Evolutionary conservation across 2,888 invertebrate genomes (phyloP).

Genomic region (Nudaria mundana): DNA sequence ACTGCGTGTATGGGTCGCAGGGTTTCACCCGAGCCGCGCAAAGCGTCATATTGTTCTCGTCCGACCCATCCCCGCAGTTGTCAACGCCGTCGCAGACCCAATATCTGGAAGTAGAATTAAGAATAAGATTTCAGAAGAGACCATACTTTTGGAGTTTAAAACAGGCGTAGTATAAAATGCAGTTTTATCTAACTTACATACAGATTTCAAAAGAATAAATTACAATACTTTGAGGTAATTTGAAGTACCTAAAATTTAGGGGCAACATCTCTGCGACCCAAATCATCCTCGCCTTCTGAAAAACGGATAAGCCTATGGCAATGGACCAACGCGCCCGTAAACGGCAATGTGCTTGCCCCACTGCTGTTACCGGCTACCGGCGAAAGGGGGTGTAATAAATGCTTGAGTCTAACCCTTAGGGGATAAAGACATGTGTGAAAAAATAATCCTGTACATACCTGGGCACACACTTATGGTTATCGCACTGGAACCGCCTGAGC

Average conservation of each 20-base stretch:
- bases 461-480: conserved; percentile 93
- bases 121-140: background rate
- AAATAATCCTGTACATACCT: conserved; percentile 64
- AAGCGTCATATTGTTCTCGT: conserved; percentile 96
- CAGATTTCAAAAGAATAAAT: too few species aligned
- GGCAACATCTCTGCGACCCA: too few species aligned
- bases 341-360: too few species aligned
- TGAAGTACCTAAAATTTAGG: too few species aligned
- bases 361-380: too few species aligned
- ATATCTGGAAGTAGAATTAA: conserved; percentile 82
- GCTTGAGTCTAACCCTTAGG: too few species aligned
- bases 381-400: too few species aligned
- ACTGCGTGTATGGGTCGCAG: conserved; percentile 89
- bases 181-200: background rate
- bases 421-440: too few species aligned
- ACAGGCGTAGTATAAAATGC: background rate
- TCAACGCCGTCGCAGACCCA: conserved; percentile 95
- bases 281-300: too few species aligned
- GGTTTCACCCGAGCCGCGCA: conserved; percentile 89
- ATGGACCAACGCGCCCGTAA: too few species aligned
- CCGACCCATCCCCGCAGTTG: conserved; percentile 97
- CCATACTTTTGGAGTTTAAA: background rate
- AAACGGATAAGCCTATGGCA: too few species aligned
- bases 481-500: conserved; percentile 92
- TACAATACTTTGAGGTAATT: too few species aligned